Evolutionary conservation across 2,113 vertebrate genomes (phyloP).

Genomic region (Sapajus apella): DNA sequence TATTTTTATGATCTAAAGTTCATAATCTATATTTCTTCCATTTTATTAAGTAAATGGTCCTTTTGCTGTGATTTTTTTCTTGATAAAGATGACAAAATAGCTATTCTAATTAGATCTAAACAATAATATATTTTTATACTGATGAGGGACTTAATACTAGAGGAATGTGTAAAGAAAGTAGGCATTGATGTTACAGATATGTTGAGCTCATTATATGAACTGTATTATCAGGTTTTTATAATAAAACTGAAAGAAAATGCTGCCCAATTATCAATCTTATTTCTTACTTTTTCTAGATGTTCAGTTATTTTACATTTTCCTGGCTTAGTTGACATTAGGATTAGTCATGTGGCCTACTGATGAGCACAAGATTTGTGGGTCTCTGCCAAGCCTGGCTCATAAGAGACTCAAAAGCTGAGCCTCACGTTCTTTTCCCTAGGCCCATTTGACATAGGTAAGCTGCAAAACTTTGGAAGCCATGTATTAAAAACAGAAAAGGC

Average conservation of each 20-base stretch:
- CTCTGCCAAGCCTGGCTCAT: neutral
- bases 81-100: neutral
- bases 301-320: neutral
- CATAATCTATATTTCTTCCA: neutral
- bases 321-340: neutral
- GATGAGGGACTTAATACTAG: neutral
- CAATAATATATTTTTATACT: neutral
- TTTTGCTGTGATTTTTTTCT: neutral
- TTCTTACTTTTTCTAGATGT: neutral
- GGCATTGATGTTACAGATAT: neutral
- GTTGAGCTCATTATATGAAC: neutral
- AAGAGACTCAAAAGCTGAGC: neutral
- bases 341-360: neutral
- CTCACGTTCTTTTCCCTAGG: neutral
- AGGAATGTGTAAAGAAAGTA: neutral
- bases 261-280: neutral
- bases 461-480: neutral
- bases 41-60: neutral
- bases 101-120: neutral
- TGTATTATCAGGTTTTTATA: conserved; percentile 3
- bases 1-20: neutral
- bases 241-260: neutral
- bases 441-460: neutral
- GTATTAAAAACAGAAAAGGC: neutral
- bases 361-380: neutral